Percentiles rank a stretch among this genome's conserved stretches.
Evolutionary conservation across 2,888 invertebrate genomes (phyloP).

Genomic region (Drosophila glabriapex): DNA sequence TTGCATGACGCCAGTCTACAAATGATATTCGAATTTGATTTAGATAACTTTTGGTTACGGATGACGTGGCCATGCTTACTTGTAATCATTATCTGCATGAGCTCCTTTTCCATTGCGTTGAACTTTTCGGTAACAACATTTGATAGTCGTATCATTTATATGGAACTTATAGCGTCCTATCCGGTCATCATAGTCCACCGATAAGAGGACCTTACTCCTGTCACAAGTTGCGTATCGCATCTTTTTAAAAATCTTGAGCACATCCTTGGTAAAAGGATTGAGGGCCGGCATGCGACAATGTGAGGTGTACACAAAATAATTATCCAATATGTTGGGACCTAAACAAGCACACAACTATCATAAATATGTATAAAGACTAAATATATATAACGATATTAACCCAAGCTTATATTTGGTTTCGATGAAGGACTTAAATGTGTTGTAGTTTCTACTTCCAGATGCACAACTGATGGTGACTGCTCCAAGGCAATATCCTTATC

Average conservation of each 20-base stretch:
- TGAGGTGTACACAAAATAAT: slow-evolving; percentile 86
- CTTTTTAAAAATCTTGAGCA: slow-evolving; percentile 86
- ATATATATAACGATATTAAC: slow-evolving; percentile 11
- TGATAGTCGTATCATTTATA: slow-evolving; percentile 60
- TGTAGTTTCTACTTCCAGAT: background rate
- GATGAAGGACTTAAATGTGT: background rate
- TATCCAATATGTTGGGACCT: slow-evolving; percentile 34
- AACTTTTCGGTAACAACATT: slow-evolving; percentile 82
- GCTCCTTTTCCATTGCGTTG: slow-evolving; percentile 70
- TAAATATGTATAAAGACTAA: no score
- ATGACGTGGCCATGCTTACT: slow-evolving; percentile 52
- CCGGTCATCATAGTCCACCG: slow-evolving; percentile 62
- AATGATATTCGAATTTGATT: background rate
- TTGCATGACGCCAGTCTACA: slow-evolving; percentile 70
- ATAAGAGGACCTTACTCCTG: slow-evolving; percentile 73
- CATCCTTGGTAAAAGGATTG: slow-evolving; percentile 87
- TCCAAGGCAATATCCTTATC: background rate
- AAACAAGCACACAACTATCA: background rate
- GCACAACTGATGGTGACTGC: background rate
- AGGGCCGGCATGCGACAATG: slow-evolving; percentile 88
- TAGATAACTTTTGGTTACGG: background rate
- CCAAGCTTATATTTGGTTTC: slow-evolving; percentile 5
- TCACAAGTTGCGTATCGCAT: slow-evolving; percentile 86
- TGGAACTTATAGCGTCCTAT: slow-evolving; percentile 66
- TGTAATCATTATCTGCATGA: slow-evolving; percentile 72